Base-by-base conservation (phyloP, 1,140 invertebrate genomes). In the Protaetia brevitarsis region DNA sequence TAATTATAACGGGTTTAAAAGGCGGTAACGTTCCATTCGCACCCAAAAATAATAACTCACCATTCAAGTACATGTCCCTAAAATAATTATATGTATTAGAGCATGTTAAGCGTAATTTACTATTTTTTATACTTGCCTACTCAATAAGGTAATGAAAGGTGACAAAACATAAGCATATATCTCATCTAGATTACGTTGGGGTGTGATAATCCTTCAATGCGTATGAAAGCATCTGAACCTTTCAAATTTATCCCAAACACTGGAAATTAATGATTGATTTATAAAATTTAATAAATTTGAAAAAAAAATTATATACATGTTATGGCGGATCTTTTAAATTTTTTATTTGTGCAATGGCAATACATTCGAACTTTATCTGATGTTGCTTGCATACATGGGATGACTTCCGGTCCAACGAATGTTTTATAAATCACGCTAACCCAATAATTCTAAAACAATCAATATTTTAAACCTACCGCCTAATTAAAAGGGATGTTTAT, bases 391-490 rank as follows among this genome's bases (percentile, higher is more conserved):
- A 73, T 66, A 34, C 86, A 73, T 59, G 79, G 68, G 8, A 90
- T 74, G 2, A 90, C 89, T 77, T 83, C 83, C 29, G 82, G 79
- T 3, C 89, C 88, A 3, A 92, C 88, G 28, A 91, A 77, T 68
- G 80, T 81, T 68, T 91, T 91, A 71, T 84, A 90, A 2, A 90
- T 66, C 0, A 90, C 78, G 69, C 87, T 87, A 6, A 91, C 68
- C 89, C 89, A 92, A 84, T 86, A 92, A 75, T 91, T 89, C 69
- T 87, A 72, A 28, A 58, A 45, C 10, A 45, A 21, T 19, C 2
- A 45, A 16, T 45, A 45, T 13, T 13, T n/a, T n/a, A n/a, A n/a
- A n/a, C n/a, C n/a, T n/a, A n/a, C n/a, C n/a, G n/a, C n/a, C n/a
- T n/a, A n/a, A n/a, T n/a, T n/a, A n/a, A n/a, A n/a, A n/a, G n/a